These are phyloP conservation scores for Labeo catla DNA, from an alignment of 2,113 vertebrate genomes.

Conservation along the genomic window DNA sequence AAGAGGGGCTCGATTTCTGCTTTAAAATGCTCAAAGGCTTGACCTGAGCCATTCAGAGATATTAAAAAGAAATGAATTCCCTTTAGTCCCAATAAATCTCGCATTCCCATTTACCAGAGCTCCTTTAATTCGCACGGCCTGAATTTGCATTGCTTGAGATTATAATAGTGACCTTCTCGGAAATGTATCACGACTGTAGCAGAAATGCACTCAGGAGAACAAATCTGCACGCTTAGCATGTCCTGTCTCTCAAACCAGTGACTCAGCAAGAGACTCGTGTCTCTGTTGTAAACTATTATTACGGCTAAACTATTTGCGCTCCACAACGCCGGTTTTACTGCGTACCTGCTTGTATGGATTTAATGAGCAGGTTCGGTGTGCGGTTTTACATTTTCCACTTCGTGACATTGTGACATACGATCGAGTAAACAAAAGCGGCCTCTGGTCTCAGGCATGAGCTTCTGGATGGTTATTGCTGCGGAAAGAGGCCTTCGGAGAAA, in stretches of 20 bases:
- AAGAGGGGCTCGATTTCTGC: constrained; percentile 39
- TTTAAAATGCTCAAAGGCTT: constrained; percentile 38
- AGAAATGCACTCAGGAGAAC: neutral
- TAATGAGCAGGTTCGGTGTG: constrained; percentile 64
- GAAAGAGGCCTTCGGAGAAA: constrained; percentile 57
- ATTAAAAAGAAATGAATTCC: constrained; percentile 43
- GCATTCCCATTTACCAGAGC: constrained; percentile 5
- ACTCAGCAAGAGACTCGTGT: constrained; percentile 11
- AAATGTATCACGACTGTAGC: neutral
- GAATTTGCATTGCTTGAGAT: constrained; percentile 11
- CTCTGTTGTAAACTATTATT: constrained; percentile 42
- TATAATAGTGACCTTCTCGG: constrained; percentile 12
- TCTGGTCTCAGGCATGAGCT: constrained; percentile 31
- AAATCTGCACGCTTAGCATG: constrained; percentile 32
- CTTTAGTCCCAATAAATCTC: constrained; percentile 17
- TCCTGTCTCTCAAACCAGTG: constrained; percentile 6
- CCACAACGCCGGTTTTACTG: constrained; percentile 72
- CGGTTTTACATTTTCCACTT: constrained; percentile 72
- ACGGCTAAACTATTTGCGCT: constrained; percentile 68
- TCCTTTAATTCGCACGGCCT: constrained; percentile 7
- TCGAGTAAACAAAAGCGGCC: constrained; percentile 66
- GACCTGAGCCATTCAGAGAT: constrained; percentile 48
- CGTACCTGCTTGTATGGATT: constrained; percentile 66
- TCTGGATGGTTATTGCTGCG: constrained; percentile 53
- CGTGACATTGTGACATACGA: constrained; percentile 72